These are phyloP conservation scores for Sciaenops ocellatus DNA, from an alignment of 2,797 vertebrate species.

Conservation along the genomic window DNA sequence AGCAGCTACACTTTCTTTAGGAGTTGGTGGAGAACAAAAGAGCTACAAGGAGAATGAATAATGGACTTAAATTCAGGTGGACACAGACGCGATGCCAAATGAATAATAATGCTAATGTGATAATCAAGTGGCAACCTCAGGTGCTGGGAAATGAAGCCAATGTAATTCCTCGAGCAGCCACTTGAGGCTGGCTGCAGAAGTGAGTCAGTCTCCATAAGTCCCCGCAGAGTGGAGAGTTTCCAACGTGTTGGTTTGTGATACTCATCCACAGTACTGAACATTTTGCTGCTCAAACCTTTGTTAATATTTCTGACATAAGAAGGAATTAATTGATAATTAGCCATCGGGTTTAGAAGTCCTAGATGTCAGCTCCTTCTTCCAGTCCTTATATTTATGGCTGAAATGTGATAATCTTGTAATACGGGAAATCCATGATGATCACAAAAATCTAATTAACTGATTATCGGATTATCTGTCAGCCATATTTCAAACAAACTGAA, in stretches of 20 bases:
- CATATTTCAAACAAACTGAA: conserved; percentile 10
- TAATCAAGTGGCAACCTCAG: background rate
- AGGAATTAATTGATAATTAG: background rate
- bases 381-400: conserved; percentile 17
- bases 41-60: background rate
- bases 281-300: background rate
- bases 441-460: conserved; percentile 19
- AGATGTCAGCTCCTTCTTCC: background rate
- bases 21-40: background rate
- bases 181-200: too few relatives aligned
- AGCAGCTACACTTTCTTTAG: background rate
- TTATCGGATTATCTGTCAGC: conserved; percentile 3
- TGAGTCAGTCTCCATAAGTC: too few relatives aligned
- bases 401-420: background rate
- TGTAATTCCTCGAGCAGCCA: too few relatives aligned
- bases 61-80: background rate
- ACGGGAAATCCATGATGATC: background rate
- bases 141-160: too few relatives aligned
- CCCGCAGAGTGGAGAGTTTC: background rate
- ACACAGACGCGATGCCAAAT: background rate
- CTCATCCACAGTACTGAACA: background rate
- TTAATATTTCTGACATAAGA: background rate
- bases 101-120: background rate
- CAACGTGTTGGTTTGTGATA: background rate
- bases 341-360: background rate